phyloP scores from a whole-genome alignment of 2,113 vertebrate species.

The Platysteira castanea region DNA sequence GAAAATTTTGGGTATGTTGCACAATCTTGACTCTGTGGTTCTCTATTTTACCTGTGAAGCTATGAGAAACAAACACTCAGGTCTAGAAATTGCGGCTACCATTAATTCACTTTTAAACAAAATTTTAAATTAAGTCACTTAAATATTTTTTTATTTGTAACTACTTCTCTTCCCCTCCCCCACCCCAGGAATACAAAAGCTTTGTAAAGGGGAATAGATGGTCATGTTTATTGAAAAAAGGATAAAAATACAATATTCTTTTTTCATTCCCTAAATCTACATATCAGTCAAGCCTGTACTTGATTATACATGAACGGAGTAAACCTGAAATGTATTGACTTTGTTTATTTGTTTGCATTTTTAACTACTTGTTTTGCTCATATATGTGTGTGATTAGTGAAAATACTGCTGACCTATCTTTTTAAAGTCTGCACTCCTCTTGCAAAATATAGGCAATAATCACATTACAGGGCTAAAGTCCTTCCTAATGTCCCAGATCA shows the following conservation, averaged over 20 bases:
- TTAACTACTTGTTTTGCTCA: background rate
- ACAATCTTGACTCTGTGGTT: background rate
- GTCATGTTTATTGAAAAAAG: background rate
- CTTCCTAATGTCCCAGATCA: no score
- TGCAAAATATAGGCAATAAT: background rate
- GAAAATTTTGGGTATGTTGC: background rate
- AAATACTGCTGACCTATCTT: background rate
- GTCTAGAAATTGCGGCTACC: background rate
- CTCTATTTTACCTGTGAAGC: background rate
- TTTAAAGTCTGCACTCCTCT: background rate
- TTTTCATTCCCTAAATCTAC: background rate
- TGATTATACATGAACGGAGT: background rate
- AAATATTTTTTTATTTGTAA: background rate
- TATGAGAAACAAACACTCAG: background rate
- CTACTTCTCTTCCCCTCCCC: no score
- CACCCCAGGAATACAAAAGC: rapidly evolving
- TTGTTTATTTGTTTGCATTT: background rate
- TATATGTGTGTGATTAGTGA: background rate
- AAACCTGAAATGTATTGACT: background rate
- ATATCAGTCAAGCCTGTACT: background rate
- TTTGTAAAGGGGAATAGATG: background rate
- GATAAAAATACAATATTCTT: background rate
- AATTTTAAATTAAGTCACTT: background rate
- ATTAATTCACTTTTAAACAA: background rate
- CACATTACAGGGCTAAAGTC: background rate